A percentile compares a stretch with the other conserved stretches of the same genome.
Evolutionary conservation across 2,888 invertebrate species (phyloP).

Genomic region (Ferrisia virgata): DNA sequence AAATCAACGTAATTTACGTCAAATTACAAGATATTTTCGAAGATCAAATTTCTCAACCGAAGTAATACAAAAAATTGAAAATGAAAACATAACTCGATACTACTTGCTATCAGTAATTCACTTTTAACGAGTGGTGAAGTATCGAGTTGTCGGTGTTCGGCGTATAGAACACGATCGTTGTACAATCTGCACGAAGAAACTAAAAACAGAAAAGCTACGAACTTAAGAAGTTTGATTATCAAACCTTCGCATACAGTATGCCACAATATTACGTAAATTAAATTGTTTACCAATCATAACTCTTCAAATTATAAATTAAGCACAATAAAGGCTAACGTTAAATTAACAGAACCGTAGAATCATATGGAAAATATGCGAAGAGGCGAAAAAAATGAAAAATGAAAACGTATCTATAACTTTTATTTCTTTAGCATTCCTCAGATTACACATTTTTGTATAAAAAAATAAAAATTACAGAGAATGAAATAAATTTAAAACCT

Average conservation of each 20-base stretch:
- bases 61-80: background rate
- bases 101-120: background rate
- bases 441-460: no score
- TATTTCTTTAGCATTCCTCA: no score
- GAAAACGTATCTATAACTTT: no score
- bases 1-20: background rate
- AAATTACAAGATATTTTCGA: background rate
- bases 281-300: background rate
- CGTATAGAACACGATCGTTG: background rate
- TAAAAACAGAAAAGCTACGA: background rate
- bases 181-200: background rate
- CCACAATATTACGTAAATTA: background rate
- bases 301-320: background rate
- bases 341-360: no score
- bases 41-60: background rate
- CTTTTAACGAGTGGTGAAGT: background rate
- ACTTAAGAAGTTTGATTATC: background rate
- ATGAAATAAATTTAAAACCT: no score
- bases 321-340: background rate
- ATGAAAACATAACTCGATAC: background rate
- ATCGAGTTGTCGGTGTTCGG: background rate
- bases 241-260: background rate
- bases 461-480: no score
- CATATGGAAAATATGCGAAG: no score
- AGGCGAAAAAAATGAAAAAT: no score